Evolutionary conservation across 1,140 invertebrate species (phyloP).

Genomic region (Drosophila chauvacae): DNA sequence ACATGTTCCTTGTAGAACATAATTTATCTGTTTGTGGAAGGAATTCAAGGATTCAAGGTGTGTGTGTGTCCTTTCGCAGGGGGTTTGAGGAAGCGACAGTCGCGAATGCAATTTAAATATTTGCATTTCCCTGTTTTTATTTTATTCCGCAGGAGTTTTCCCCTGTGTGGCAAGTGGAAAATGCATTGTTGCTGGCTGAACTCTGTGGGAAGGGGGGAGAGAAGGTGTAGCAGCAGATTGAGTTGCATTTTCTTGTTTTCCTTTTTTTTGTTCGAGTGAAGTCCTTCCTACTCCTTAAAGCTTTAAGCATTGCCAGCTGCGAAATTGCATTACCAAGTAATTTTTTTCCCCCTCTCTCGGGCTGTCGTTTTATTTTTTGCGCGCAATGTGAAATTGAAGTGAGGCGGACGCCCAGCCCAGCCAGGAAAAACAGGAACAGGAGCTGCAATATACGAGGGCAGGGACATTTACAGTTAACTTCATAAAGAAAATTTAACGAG

Average conservation of each 20-base stretch:
- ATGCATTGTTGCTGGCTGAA: constrained; percentile 30
- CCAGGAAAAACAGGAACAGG: constrained; percentile 42
- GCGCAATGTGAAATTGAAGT: constrained; percentile 74
- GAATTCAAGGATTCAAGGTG: constrained; percentile 72
- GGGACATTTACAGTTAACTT: constrained; percentile 81
- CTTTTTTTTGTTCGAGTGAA: background rate
- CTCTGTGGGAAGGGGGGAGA: background rate
- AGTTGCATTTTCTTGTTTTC: constrained; percentile 1
- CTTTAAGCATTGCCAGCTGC: constrained; percentile 53
- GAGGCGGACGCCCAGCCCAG: constrained; percentile 3
- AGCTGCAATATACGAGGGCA: constrained; percentile 38
- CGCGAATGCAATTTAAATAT: constrained; percentile 81
- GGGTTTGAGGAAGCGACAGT: constrained; percentile 45
- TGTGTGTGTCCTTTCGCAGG: constrained; percentile 35
- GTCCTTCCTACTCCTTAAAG: constrained; percentile 48
- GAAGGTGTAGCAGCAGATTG: constrained; percentile 29
- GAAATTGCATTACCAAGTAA: constrained; percentile 75
- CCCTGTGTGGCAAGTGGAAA: constrained; percentile 60
- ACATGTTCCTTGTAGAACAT: constrained; percentile 69
- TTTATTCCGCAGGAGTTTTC: constrained; percentile 43
- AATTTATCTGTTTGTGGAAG: constrained; percentile 80
- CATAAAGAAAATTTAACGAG: constrained; percentile 82
- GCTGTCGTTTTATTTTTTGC: constrained; percentile 68
- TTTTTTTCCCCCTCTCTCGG: constrained; percentile 42
- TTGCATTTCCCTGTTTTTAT: constrained; percentile 66